Conservation (phyloP, 2,888 invertebrate genomes). For the Epistrophe grossulariae region DNA sequence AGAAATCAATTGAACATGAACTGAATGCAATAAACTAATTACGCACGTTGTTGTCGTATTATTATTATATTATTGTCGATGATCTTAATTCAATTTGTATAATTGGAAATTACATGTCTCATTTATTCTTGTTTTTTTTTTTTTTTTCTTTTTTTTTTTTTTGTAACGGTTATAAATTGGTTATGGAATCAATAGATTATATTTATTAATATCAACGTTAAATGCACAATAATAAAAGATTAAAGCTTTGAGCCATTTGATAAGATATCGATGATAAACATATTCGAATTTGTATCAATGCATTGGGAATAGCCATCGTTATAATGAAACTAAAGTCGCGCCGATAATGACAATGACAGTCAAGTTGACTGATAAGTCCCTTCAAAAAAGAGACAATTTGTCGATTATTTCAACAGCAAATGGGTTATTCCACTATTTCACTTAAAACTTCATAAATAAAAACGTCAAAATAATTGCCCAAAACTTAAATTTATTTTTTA, state of each 20-base stretch:
- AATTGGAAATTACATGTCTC: constrained; percentile 46
- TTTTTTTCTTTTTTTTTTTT: constrained; percentile 25
- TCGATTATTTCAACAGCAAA: too few relatives aligned
- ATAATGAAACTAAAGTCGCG: neutral
- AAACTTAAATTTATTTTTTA: too few relatives aligned
- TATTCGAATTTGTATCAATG: constrained; percentile 31
- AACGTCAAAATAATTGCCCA: too few relatives aligned
- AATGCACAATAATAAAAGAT: constrained; percentile 41
- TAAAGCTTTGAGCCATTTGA: constrained; percentile 55
- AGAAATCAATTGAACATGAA: constrained; percentile 42
- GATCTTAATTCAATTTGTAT: constrained; percentile 62
- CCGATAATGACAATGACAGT: neutral
- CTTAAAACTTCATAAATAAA: too few relatives aligned
- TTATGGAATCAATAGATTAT: constrained; percentile 38
- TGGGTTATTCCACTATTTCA: too few relatives aligned
- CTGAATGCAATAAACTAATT: constrained; percentile 66
- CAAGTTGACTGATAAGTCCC: neutral
- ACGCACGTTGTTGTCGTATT: constrained; percentile 43
- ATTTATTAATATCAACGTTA: constrained; percentile 9
- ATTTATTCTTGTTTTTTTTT: constrained; percentile 7
- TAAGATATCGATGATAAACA: constrained; percentile 34
- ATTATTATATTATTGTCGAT: constrained; percentile 45
- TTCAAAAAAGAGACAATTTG: too few relatives aligned
- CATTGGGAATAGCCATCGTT: constrained; percentile 1
- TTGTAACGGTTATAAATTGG: neutral